Evolutionary conservation across 2,797 vertebrate species (phyloP), one percentile per base, ranked within the genome.

Genomic region (Buphagus erythrorhynchus): DNA sequence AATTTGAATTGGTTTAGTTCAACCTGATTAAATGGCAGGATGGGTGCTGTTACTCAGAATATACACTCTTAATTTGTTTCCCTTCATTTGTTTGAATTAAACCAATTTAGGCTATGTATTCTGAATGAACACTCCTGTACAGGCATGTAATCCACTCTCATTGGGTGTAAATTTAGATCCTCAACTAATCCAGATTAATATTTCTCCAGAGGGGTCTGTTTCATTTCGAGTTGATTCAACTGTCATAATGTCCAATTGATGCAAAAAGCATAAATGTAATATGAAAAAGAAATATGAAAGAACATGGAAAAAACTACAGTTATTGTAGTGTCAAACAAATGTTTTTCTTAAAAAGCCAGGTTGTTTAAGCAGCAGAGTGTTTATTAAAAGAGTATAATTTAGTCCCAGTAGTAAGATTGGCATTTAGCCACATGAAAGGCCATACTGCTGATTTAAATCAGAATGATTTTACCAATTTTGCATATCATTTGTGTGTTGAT

Each of bases 1-100:
- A 85, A 85, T 85, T 67, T 73, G 49, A 83, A 80, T 80, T 74
- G 26, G 61, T 80, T 94, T 91, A 74, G 43, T 85, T 94, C 48
- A 74, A 68, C 45, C 65, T 91, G 75, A 86, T 89, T 91, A 61
- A 77, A 73, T 91, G 80, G 38, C 26, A 54, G 24, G 21, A 31
- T 94, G 72, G 52, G 61, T 3, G 4, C 63, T 83, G 35, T 87
- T 89, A 63, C 43, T 80, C 29, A n/a, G 40, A 91, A 71, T 46
- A 82, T 3, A 4, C 24, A 52, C 24, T 26, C 72, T 87, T 77
- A 74, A 86, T 95, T 76, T 92, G 21, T 91, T 94, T 92, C 42
- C 35, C n/a, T 85, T 93, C 16, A 33, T 94, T 87, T 63, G 12
- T 92, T 95, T 93, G 61, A 77, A 66, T 79, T 86, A 93, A 87